Percentiles rank a stretch among this genome's conserved stretches.
Conservation (phyloP, 2,113 vertebrate genomes). For the Syrrhaptes paradoxus region DNA sequence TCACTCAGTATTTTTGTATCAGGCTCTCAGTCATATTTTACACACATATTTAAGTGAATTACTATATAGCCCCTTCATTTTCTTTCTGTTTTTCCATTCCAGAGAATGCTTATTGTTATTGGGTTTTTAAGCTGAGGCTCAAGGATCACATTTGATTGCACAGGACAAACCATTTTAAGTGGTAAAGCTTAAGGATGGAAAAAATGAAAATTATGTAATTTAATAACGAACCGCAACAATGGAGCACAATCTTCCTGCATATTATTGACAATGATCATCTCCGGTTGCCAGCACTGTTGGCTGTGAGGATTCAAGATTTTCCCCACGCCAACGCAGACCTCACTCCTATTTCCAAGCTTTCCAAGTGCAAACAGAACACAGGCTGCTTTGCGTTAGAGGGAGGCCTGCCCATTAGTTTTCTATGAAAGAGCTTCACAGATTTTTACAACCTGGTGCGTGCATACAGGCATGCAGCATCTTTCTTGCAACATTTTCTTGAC, state of each 20-base stretch:
- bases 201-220: slow-evolving; percentile 77
- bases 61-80: slow-evolving; percentile 44
- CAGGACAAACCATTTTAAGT: slow-evolving; percentile 72
- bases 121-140: slow-evolving; percentile 64
- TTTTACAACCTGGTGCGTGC: slow-evolving; percentile 36
- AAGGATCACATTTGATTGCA: slow-evolving; percentile 74
- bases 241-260: slow-evolving; percentile 54
- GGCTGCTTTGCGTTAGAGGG: slow-evolving; percentile 55
- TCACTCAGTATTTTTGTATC: slow-evolving; percentile 3
- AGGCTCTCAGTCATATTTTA: slow-evolving; percentile 50
- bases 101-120: slow-evolving; percentile 59
- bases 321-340: slow-evolving; percentile 28
- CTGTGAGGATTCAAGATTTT: slow-evolving; percentile 61
- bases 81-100: slow-evolving; percentile 65
- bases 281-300: slow-evolving; percentile 48
- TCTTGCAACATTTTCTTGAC: neutral
- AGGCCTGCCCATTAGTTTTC: slow-evolving; percentile 35
- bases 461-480: neutral
- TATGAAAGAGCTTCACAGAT: slow-evolving; percentile 14
- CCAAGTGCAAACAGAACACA: slow-evolving; percentile 46
- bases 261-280: slow-evolving; percentile 63
- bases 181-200: slow-evolving; percentile 71
- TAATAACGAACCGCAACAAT: slow-evolving; percentile 71
- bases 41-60: slow-evolving; percentile 66
- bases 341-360: slow-evolving; percentile 40